phyloP scores from a whole-genome alignment of 2,888 invertebrate species.

The Muscina levida region DNA sequence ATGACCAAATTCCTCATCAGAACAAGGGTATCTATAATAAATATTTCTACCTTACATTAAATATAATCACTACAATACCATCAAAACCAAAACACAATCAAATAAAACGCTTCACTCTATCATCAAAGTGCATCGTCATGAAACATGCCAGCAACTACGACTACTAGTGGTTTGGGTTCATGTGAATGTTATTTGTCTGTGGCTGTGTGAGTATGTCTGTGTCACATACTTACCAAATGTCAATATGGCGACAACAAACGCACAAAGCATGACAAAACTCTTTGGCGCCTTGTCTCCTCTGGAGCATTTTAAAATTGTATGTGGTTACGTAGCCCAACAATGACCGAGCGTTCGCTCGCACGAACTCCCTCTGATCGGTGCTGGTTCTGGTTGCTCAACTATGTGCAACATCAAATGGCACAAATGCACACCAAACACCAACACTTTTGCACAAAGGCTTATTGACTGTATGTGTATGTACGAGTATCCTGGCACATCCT shows the following conservation, averaged over 20 bases:
- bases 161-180: not conserved
- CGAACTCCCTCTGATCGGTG: not conserved
- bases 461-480: conserved; percentile 38
- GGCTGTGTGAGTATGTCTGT: conserved; percentile 34
- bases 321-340: conserved; percentile 56
- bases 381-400: conserved; percentile 27
- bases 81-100: no score
- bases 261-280: conserved; percentile 63
- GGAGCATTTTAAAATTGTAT: conserved; percentile 62
- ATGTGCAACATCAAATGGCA: conserved; percentile 48
- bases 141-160: conserved; percentile 14
- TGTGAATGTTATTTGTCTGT: conserved; percentile 22
- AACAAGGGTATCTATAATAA: no score
- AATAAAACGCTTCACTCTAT: no score
- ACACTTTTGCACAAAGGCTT: no score
- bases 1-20: no score
- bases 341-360: no score
- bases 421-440: conserved; percentile 52
- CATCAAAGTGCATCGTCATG: conserved; percentile 10
- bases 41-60: no score
- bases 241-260: conserved; percentile 65
- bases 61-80: no score
- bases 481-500: conserved; percentile 2
- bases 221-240: conserved; percentile 58
- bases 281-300: conserved; percentile 62